Evolutionary conservation across 2,888 invertebrate genomes (phyloP).

Genomic region (Synanthedon formicaeformis): DNA sequence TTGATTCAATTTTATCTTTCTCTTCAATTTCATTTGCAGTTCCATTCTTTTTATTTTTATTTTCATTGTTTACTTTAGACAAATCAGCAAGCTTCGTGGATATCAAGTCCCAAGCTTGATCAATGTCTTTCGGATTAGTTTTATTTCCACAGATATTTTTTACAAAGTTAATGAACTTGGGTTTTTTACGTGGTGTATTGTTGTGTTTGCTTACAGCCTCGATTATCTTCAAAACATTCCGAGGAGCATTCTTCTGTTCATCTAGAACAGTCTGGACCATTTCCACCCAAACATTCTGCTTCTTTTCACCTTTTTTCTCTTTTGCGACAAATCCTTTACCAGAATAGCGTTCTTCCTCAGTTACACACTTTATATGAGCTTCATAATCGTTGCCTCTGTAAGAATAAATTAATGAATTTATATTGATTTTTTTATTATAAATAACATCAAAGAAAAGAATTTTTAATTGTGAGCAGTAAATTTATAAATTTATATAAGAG

Average conservation of each 20-base stretch:
- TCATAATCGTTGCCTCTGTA: conserved; percentile 81
- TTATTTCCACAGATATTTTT: conserved; percentile 72
- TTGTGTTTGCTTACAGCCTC: conserved; percentile 76
- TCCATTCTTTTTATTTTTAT: conserved; percentile 31
- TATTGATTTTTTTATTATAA: neutral
- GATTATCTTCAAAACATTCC: conserved; percentile 72
- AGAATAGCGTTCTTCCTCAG: conserved; percentile 89
- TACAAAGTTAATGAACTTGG: conserved; percentile 85
- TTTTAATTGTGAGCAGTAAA: no score
- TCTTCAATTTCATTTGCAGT: conserved; percentile 19
- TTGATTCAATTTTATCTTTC: conserved; percentile 8
- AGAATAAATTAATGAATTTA: conserved; percentile 11
- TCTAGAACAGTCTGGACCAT: conserved; percentile 76
- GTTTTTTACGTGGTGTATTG: conserved; percentile 88
- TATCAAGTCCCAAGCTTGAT: conserved; percentile 76
- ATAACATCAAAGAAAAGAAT: neutral
- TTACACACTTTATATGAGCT: conserved; percentile 85
- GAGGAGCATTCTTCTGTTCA: conserved; percentile 65
- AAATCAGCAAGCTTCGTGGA: conserved; percentile 67
- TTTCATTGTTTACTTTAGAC: conserved; percentile 35
- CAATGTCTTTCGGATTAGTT: conserved; percentile 68
- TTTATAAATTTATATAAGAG: no score
- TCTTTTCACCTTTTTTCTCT: conserved; percentile 86
- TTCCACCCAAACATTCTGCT: conserved; percentile 87
- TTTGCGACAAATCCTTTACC: conserved; percentile 82